Evolutionary conservation across 2,797 vertebrate genomes (phyloP), one percentile per base, ranked within the genome.

Genomic region (Scolopax rusticola): DNA sequence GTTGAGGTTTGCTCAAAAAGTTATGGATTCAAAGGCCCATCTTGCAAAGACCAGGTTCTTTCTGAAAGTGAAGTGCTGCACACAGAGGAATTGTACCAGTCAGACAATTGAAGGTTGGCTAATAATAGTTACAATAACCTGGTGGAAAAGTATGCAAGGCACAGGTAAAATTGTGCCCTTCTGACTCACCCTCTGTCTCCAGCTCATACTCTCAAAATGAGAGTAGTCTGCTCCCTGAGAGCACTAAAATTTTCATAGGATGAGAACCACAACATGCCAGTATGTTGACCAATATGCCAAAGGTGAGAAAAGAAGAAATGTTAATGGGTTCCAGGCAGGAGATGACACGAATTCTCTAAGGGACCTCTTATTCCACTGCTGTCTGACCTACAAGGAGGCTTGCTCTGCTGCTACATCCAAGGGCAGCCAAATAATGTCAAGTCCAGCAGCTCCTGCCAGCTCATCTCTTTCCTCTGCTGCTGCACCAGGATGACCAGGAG

Each of bases 271-370:
- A 74, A 43, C 53, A 19, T n/a, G 38, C 14, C 64, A 88, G 61
- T 23, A 47, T 47, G 45, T 47, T 47, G 57, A 75, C 73, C 33
- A 45, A 65, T 30, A 48, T 68, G 90, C 64, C 69, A 64, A 84
- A 93, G 73, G 69, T 93, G 36, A 71, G 53, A 13, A 33, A 23
- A 79, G 89, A 36, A 47, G n/a, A 45, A 69, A 80, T 23, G 11
- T 30, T 53, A 89, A 89, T 63, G 48, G 71, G 30, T 45, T 64
- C 64, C 40, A 95, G 78, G 63, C 23, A 71, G 53, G 24, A 76
- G 60, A 56, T 53, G 67, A 92, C 45, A 80, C 70, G 75, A 92
- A 85, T 28, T 95, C 93, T 97, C 89, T 54, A 36, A 91, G 89
- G 81, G 56, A 60, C 60, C 83, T 78, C 91, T 90, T 90, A 96